Evolutionary conservation across 2,797 vertebrate genomes (phyloP).

Genomic region (Acanthiza pusilla): DNA sequence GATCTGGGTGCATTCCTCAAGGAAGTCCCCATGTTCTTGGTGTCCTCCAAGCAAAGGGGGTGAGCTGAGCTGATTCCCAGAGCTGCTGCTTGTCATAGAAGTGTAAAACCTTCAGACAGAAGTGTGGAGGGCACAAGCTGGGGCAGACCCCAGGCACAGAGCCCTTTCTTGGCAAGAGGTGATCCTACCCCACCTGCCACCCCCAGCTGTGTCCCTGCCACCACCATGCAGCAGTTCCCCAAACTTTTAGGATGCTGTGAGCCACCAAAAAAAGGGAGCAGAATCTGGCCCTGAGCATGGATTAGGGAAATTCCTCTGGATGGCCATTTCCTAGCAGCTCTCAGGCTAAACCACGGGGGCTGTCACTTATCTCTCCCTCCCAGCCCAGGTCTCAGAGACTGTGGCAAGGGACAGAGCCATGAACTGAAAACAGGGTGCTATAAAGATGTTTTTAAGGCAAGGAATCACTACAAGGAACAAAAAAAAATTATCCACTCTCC

Average conservation of each 20-base stretch:
- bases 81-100: not conserved
- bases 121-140: not conserved
- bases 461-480: not conserved
- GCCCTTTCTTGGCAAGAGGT: not conserved
- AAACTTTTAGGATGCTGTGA: not conserved
- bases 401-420: not conserved
- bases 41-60: not conserved
- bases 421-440: not conserved
- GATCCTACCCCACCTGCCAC: not conserved
- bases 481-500: not conserved
- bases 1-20: not conserved
- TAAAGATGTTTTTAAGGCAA: not conserved
- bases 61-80: not conserved
- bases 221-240: not conserved
- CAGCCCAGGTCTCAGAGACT: not conserved
- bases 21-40: not conserved
- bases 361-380: accelerated
- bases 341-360: not conserved
- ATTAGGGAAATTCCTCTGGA: not conserved
- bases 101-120: not conserved
- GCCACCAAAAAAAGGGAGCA: not conserved
- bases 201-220: not conserved
- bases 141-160: not conserved
- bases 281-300: not conserved
- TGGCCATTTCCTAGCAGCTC: not conserved